Percentiles rank a stretch among this genome's conserved stretches.
Conservation (phyloP, 2,113 vertebrate species). For the Larimichthys crocea region DNA sequence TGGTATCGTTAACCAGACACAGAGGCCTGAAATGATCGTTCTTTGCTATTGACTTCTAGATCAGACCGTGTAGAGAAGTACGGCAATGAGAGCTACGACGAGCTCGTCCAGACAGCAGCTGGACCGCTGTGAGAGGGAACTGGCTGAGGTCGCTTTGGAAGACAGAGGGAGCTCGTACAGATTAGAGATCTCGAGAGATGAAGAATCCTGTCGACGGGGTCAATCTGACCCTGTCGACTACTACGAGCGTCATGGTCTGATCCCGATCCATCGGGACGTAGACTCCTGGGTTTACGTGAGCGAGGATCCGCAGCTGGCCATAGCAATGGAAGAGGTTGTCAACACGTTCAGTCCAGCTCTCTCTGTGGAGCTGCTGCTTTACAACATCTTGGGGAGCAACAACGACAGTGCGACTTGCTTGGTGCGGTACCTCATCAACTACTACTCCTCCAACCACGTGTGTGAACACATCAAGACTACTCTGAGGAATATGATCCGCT, state of each 20-base stretch:
- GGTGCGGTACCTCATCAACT: background rate
- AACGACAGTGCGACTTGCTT: conserved; percentile 6
- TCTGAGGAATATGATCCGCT: too few relatives aligned
- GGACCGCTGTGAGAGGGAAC: background rate
- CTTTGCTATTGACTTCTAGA: too few relatives aligned
- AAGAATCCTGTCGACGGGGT: background rate
- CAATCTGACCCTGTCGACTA: accelerated
- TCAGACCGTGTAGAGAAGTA: too few relatives aligned
- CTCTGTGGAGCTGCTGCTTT: conserved; percentile 13
- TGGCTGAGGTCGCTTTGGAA: background rate
- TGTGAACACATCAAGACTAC: background rate
- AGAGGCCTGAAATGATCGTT: too few relatives aligned
- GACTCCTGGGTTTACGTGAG: conserved; percentile 8
- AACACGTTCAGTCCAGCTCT: conserved; percentile 29
- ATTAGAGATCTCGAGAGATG: background rate
- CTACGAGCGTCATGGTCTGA: background rate
- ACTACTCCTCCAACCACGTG: background rate
- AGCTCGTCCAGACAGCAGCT: too few relatives aligned
- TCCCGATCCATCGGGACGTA: background rate
- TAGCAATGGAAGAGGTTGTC: conserved; percentile 23
- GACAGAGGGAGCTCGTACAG: background rate
- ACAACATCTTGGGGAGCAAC: conserved; percentile 21
- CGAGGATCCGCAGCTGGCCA: conserved; percentile 7
- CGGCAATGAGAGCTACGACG: too few relatives aligned
- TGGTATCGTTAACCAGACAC: too few relatives aligned